These are phyloP conservation scores for Bufotes viridis DNA, from an alignment of 2,797 vertebrate genomes.

Conservation along the genomic window DNA sequence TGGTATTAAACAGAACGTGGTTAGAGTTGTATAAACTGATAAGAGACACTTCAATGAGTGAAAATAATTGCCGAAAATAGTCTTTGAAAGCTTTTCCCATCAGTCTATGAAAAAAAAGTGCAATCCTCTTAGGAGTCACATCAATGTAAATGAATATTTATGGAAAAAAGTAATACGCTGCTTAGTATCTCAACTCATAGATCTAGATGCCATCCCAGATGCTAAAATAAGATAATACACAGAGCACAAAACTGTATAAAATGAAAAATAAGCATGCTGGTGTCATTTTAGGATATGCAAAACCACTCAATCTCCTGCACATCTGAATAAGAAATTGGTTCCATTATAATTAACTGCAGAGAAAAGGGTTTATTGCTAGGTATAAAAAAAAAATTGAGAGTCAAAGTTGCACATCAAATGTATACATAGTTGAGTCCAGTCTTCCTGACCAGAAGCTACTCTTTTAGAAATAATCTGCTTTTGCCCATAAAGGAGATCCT, in stretches of 20 bases:
- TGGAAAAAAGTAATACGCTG: conserved; percentile 16
- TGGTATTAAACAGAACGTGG: conserved; percentile 22
- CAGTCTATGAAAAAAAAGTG: conserved; percentile 21
- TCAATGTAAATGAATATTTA: conserved; percentile 46
- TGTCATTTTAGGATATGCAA: background rate
- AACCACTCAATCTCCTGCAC: background rate
- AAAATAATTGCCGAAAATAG: conserved; percentile 40
- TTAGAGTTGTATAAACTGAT: conserved; percentile 15
- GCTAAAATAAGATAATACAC: background rate
- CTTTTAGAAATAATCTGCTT: too few relatives aligned
- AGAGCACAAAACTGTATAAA: background rate
- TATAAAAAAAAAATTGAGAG: background rate
- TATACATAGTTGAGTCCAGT: too few relatives aligned
- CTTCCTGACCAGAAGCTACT: too few relatives aligned
- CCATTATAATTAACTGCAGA: background rate
- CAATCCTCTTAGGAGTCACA: conserved; percentile 31
- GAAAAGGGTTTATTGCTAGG: too few relatives aligned
- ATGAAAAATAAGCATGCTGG: background rate
- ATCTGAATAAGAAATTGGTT: background rate
- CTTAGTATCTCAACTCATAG: background rate
- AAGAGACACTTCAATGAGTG: conserved; percentile 41
- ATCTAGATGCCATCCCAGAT: background rate
- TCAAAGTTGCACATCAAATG: background rate
- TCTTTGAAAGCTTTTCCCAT: conserved; percentile 39
- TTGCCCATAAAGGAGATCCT: too few relatives aligned